phyloP scores from a whole-genome alignment of 1,140 invertebrate genomes.

The Bombus huntii region DNA sequence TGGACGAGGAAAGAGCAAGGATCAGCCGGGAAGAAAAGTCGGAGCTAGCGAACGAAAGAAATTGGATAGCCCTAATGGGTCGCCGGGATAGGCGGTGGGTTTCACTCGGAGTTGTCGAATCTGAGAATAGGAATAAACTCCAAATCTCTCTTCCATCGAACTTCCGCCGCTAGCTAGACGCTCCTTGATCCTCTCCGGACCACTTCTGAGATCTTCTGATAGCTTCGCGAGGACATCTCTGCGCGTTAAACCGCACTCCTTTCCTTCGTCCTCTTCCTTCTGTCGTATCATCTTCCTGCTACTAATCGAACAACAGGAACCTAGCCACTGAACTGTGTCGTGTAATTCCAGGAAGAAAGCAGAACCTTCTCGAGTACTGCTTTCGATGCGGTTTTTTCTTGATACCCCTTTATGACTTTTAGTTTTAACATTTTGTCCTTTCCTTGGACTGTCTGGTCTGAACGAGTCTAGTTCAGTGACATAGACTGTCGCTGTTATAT shows the following conservation, averaged over 20 bases:
- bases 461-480: no score
- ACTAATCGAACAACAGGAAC: background rate
- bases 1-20: background rate
- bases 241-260: constrained; percentile 28
- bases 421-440: background rate
- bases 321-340: background rate
- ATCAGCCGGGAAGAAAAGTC: constrained; percentile 7
- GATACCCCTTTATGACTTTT: background rate
- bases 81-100: constrained; percentile 56
- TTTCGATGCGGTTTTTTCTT: background rate
- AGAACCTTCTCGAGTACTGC: background rate
- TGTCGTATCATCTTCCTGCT: background rate
- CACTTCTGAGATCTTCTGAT: constrained; percentile 56
- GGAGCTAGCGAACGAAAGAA: constrained; percentile 46
- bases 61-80: constrained; percentile 75
- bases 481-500: no score
- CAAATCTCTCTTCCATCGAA: constrained; percentile 53
- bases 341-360: no score
- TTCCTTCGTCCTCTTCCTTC: no score
- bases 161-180: constrained; percentile 25
- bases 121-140: constrained; percentile 66
- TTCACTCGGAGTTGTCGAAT: constrained; percentile 35
- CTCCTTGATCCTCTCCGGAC: constrained; percentile 47
- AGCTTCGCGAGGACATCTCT: constrained; percentile 41
- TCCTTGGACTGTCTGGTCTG: background rate